These are phyloP conservation scores for Zeus faber DNA, from an alignment of 2,113 vertebrate species.

Conservation along the genomic window DNA sequence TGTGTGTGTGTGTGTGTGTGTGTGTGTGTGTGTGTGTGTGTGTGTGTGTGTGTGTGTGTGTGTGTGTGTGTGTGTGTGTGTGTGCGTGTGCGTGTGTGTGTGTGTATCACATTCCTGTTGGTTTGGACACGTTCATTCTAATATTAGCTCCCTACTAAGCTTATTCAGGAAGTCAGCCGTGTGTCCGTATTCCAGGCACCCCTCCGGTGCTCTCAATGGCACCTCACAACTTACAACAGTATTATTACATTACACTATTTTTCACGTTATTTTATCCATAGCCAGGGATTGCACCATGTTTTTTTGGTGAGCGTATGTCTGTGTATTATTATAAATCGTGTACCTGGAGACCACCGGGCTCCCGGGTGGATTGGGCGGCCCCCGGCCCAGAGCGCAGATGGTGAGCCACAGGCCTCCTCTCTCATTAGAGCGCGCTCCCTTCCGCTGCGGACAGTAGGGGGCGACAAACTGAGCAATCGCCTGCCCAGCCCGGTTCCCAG, in stretches of 20 bases:
- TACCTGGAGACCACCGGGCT: slow-evolving; percentile 23
- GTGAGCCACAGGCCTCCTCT: slow-evolving; percentile 62
- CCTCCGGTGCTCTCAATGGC: no score
- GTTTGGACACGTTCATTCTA: not conserved
- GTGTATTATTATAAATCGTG: no score
- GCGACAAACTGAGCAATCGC: slow-evolving; percentile 52
- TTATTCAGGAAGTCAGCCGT: no score
- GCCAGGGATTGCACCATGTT: not conserved
- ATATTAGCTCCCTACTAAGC: no score
- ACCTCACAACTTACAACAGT: no score
- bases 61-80: not conserved
- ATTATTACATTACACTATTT: not conserved
- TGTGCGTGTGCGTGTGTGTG: slow-evolving; percentile 7
- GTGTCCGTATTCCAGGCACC: no score
- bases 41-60: no score
- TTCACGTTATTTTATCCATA: not conserved
- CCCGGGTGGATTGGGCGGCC: slow-evolving; percentile 29
- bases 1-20: not conserved
- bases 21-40: no score
- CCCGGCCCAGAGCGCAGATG: slow-evolving; percentile 60
- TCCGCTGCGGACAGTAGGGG: slow-evolving; percentile 61
- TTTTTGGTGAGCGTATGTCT: no score
- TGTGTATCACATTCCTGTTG: not conserved
- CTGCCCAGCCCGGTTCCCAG: slow-evolving; percentile 26
- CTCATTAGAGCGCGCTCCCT: slow-evolving; percentile 46